Evolutionary conservation across 2,113 vertebrate genomes (phyloP).

Genomic region (Choloepus hoffmanni): DNA sequence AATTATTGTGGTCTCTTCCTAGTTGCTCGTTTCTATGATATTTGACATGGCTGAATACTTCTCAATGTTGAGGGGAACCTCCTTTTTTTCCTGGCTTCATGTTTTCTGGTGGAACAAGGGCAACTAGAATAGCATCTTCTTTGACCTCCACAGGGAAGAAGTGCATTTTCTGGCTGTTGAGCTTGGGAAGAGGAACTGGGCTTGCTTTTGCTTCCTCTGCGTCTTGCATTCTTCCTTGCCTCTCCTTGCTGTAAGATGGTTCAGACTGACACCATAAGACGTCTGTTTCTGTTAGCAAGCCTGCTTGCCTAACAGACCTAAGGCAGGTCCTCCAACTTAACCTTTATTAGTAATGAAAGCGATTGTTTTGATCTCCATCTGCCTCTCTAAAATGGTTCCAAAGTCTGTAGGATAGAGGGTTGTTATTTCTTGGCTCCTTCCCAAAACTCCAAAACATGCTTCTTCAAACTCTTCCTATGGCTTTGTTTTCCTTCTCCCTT

Average conservation of each 20-base stretch:
- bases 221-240: neutral
- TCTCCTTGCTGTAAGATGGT: neutral
- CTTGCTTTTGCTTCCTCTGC: neutral
- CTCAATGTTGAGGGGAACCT: neutral
- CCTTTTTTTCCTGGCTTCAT: neutral
- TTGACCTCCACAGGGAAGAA: neutral
- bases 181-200: neutral
- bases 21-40: neutral
- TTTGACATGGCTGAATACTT: neutral
- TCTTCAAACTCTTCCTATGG: neutral
- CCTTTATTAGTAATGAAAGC: neutral
- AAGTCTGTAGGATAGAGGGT: neutral
- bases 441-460: neutral
- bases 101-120: neutral
- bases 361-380: neutral
- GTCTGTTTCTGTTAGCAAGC: neutral
- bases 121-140: neutral
- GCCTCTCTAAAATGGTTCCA: neutral
- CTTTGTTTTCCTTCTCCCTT: slow-evolving; percentile 1
- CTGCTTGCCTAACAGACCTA: neutral
- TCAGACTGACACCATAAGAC: too few relatives aligned
- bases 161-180: neutral
- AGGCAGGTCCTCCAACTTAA: neutral
- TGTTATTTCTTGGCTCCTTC: neutral
- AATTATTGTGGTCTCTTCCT: neutral